Percentiles rank a stretch among this genome's conserved stretches.
Evolutionary conservation across 2,113 vertebrate genomes (phyloP).

Genomic region (Oxyura jamaicensis): DNA sequence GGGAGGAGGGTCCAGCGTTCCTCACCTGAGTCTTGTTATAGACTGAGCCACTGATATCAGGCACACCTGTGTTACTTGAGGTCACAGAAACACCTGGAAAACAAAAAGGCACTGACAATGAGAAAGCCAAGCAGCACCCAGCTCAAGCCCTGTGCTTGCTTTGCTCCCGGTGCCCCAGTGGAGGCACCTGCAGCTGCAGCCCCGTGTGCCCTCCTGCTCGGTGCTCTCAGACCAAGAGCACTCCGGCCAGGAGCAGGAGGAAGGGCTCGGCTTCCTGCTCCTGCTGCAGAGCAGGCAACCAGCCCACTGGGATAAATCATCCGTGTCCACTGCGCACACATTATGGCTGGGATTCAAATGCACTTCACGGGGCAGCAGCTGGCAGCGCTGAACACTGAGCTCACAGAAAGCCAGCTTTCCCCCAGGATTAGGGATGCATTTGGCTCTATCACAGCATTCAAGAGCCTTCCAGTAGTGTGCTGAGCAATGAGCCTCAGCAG

Average conservation of each 20-base stretch:
- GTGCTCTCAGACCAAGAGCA: not conserved
- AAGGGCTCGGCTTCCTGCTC: not conserved
- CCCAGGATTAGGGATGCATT: not conserved
- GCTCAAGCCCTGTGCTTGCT: accelerated
- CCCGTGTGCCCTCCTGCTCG: not conserved
- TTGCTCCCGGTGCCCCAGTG: not conserved
- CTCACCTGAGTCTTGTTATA: conserved; percentile 95
- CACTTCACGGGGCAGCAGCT: not conserved
- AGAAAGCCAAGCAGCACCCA: not conserved
- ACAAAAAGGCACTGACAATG: not conserved
- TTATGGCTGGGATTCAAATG: not conserved
- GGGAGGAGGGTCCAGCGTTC: not conserved
- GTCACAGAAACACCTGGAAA: conserved; percentile 88
- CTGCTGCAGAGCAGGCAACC: not conserved
- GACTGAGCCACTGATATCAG: conserved; percentile 92
- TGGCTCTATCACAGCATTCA: not conserved
- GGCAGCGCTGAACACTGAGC: not conserved
- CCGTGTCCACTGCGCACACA: accelerated
- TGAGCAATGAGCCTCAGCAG: not conserved
- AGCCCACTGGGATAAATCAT: not conserved
- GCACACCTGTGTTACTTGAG: conserved; percentile 87
- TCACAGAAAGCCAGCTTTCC: not conserved
- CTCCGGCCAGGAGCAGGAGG: not conserved
- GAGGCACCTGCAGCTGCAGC: not conserved
- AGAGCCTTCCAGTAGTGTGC: not conserved